Evolutionary conservation across 2,797 vertebrate genomes (phyloP), one percentile per base, ranked within the genome.

Genomic region (Bovichtus variegatus): DNA sequence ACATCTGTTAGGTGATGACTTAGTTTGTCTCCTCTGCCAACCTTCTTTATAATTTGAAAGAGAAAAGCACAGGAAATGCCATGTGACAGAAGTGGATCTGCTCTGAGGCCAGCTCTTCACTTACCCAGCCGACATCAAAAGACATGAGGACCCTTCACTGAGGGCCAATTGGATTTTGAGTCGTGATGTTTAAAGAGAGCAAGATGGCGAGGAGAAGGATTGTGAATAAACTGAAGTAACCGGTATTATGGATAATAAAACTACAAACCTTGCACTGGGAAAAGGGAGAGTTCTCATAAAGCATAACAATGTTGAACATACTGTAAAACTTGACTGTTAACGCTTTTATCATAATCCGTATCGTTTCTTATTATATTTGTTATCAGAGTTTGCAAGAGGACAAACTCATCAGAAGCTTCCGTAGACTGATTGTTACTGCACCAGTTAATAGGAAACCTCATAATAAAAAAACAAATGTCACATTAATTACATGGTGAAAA

Each of bases 71-170:
- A 87, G 86, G 83, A 79, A 78, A 75, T 74, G 78, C 40, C 61
- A 70, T 38, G 74, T 70, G 74, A 76, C 61, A 75, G 43, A 85
- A 84, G 85, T 86, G 81, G 83, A 64, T 81, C 55, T 75, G 63
- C 71, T 85, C 38, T 36, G 74, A 89, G 74, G 83, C 67, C 71
- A 76, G 81, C 82, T 72, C 80, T 59, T 84, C 88, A 89, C 50
- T 87, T 71, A 74, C 76, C 61, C 59, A 71, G 61, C 60, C 27
- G 9, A 82, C 84, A 89, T 91, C 76, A 89, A 88, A 89, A 87
- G 82, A 82, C 80, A 81, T 7, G 63, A 92, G 85, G 73, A 84
- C 81, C 57, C 80, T 89, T 90, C 65, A 91, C 74, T 50, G 71
- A 57, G 73, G 67, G 31, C 76, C 85, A 64, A 73, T 76, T 84